Evolutionary conservation across 37 sponge, comb jelly and placozoan genomes (phyloP).

Genomic region (Dysidea cf. avara): DNA sequence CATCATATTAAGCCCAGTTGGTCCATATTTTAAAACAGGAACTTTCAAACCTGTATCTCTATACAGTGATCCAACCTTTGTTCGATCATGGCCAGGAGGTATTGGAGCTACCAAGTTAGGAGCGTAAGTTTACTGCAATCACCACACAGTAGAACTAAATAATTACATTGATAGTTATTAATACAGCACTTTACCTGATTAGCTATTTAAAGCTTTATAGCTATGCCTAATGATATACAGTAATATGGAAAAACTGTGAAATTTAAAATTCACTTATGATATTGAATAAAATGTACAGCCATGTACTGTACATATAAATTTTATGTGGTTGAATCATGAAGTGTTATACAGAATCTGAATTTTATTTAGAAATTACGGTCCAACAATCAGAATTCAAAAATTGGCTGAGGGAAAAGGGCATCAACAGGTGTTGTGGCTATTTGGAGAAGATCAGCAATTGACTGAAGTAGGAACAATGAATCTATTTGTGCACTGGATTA

Average conservation of each 20-base stretch:
- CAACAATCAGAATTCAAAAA: slow-evolving; percentile 80
- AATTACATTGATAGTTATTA: not conserved
- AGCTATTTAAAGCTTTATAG: too few species aligned
- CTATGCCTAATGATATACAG: too few species aligned
- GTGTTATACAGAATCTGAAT: too few species aligned
- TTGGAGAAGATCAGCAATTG: slow-evolving; percentile 81
- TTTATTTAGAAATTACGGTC: slow-evolving; percentile 92
- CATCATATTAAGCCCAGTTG: slow-evolving; percentile 86
- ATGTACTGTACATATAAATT: too few species aligned
- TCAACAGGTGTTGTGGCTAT: slow-evolving; percentile 95
- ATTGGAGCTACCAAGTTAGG: slow-evolving; percentile 89
- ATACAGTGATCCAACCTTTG: slow-evolving; percentile 85
- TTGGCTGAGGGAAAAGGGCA: slow-evolving; percentile 67
- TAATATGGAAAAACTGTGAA: too few species aligned
- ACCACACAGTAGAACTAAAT: not conserved
- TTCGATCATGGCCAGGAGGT: slow-evolving; percentile 95
- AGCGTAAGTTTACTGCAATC: slow-evolving; percentile 60
- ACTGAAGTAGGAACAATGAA: slow-evolving; percentile 99
- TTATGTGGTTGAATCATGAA: too few species aligned
- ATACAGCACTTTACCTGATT: too few species aligned
- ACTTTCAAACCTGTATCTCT: slow-evolving; percentile 86
- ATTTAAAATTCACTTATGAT: too few species aligned
- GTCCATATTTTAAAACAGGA: slow-evolving; percentile 90
- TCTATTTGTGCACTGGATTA: slow-evolving; percentile 94
- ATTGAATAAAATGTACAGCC: too few species aligned